Evolutionary conservation across 2,797 vertebrate genomes (phyloP).

Genomic region (Sebastes oblongus): DNA sequence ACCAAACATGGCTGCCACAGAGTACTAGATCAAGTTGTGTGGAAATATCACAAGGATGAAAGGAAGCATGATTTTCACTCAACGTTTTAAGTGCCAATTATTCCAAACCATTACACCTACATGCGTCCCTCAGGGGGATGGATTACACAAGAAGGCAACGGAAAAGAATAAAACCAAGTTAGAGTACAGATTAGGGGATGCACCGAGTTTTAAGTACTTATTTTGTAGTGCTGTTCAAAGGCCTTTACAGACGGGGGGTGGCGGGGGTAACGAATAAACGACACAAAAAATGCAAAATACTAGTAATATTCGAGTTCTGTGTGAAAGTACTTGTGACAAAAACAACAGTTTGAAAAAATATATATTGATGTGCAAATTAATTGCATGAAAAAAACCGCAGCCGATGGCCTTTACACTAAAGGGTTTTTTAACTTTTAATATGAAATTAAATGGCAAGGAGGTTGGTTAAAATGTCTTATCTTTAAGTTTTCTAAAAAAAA

Average conservation of each 20-base stretch:
- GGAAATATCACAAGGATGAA: constrained; percentile 27
- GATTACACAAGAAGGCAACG: constrained; percentile 48
- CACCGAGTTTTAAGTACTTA: too few species aligned
- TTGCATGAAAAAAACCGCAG: too few species aligned
- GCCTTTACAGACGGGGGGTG: too few species aligned
- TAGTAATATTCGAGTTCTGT: too few species aligned
- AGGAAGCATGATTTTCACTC: constrained; percentile 36
- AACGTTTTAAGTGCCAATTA: constrained; percentile 45
- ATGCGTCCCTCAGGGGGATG: constrained; percentile 27
- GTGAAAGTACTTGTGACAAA: too few species aligned
- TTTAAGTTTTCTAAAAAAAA: neutral
- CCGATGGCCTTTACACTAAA: neutral
- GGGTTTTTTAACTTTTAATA: neutral
- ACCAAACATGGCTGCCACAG: constrained; percentile 17
- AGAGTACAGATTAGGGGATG: neutral
- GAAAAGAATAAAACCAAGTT: neutral
- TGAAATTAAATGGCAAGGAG: neutral
- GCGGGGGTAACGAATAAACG: too few species aligned
- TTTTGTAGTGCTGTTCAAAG: too few species aligned
- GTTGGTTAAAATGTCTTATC: neutral
- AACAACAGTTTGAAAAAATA: too few species aligned
- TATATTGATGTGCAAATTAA: too few species aligned
- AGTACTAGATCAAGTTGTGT: constrained; percentile 5
- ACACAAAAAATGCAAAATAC: neutral
- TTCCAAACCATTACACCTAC: constrained; percentile 52